Percentiles rank a stretch among this genome's conserved stretches.
phyloP scores from a whole-genome alignment of 2,888 invertebrate species.

The Nephrocerus scutellatus region DNA sequence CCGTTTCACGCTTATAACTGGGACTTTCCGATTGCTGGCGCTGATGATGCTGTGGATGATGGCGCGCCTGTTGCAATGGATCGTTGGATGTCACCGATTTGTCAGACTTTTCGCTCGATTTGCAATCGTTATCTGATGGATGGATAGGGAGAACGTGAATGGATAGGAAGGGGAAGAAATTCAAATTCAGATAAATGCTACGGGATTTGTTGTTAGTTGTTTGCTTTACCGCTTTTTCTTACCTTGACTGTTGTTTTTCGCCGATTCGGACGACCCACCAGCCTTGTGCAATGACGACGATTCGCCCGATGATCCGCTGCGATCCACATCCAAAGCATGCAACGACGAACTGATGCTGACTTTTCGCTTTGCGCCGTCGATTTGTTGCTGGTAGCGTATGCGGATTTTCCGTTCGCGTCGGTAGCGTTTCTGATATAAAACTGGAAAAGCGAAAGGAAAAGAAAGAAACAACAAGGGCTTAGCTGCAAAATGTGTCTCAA shows the following conservation, averaged over 20 bases:
- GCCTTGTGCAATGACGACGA: too few relatives aligned
- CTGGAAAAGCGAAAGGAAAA: slow-evolving; percentile 50
- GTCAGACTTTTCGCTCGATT: slow-evolving; percentile 44
- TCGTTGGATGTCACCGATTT: slow-evolving; percentile 37
- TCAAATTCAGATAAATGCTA: too few relatives aligned
- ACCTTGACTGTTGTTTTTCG: slow-evolving; percentile 13
- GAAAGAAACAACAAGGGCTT: slow-evolving; percentile 10
- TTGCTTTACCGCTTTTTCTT: too few relatives aligned
- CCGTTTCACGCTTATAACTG: slow-evolving; percentile 42
- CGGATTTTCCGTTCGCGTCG: slow-evolving; percentile 80
- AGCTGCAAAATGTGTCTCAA: slow-evolving; percentile 1
- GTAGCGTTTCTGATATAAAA: slow-evolving; percentile 80
- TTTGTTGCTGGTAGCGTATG: slow-evolving; percentile 76
- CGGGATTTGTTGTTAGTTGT: too few relatives aligned
- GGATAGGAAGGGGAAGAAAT: slow-evolving; percentile 19
- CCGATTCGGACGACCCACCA: slow-evolving; percentile 15
- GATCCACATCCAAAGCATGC: slow-evolving; percentile 23
- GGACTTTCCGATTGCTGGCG: slow-evolving; percentile 40
- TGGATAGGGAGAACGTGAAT: slow-evolving; percentile 28
- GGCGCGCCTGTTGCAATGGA: slow-evolving; percentile 25
- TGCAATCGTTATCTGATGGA: slow-evolving; percentile 39
- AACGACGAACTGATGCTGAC: too few relatives aligned
- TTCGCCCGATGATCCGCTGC: too few relatives aligned
- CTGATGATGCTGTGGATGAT: slow-evolving; percentile 22
- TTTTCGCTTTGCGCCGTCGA: slow-evolving; percentile 73